phyloP scores from a whole-genome alignment of 2,888 invertebrate species.

The Sclerodermus sp. region DNA sequence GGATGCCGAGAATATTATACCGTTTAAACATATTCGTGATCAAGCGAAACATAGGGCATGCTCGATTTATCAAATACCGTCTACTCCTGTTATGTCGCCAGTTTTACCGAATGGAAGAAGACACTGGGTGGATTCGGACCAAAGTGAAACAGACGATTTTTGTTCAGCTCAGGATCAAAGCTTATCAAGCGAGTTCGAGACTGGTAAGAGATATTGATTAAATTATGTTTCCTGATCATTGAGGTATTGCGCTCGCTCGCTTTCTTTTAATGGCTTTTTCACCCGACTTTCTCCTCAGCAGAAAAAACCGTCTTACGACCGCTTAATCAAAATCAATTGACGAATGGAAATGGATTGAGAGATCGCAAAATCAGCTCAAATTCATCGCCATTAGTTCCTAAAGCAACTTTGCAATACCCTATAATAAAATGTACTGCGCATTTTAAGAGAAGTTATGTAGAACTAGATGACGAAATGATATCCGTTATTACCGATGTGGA shows the following conservation, averaged over 20 bases:
- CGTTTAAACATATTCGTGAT: constrained; percentile 55
- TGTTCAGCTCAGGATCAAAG: constrained; percentile 53
- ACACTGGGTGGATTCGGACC: constrained; percentile 48
- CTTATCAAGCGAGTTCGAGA: constrained; percentile 38
- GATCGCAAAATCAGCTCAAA: constrained; percentile 44
- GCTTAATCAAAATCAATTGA: constrained; percentile 52
- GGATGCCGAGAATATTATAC: constrained; percentile 67
- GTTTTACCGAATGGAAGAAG: constrained; percentile 44
- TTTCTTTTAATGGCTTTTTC: too few relatives aligned
- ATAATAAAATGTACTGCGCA: constrained; percentile 66
- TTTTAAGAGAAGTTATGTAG: constrained; percentile 69
- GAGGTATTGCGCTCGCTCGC: too few relatives aligned
- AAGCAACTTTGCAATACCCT: constrained; percentile 50
- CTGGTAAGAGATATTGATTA: constrained; percentile 35
- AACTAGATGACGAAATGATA: constrained; percentile 71
- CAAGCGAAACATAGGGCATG: constrained; percentile 47
- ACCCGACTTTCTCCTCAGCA: constrained; percentile 26
- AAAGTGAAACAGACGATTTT: constrained; percentile 49
- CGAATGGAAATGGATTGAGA: constrained; percentile 42
- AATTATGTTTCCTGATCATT: neutral
- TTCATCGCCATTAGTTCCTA: constrained; percentile 50
- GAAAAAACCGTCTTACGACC: constrained; percentile 55
- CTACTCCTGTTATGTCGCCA: constrained; percentile 46
- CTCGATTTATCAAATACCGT: constrained; percentile 43
- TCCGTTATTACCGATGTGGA: constrained; percentile 74